These are phyloP conservation scores for Rutpela maculata DNA, from an alignment of 2,888 invertebrate genomes.

Conservation along the genomic window DNA sequence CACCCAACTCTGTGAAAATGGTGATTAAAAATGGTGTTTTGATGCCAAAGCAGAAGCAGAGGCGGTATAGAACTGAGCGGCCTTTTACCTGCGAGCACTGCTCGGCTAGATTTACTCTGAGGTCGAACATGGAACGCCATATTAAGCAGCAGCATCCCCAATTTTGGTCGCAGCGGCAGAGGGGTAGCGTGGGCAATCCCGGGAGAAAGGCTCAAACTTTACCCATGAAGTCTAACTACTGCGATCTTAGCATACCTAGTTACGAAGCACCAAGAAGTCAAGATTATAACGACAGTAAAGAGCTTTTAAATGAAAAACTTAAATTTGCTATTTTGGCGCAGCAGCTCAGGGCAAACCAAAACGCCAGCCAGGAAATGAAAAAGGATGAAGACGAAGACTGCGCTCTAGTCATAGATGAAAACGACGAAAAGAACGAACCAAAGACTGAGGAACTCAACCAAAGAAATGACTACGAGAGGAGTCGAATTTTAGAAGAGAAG, in stretches of 20 bases:
- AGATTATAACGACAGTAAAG: conserved; percentile 65
- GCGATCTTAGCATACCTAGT: conserved; percentile 67
- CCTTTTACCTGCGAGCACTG: conserved; percentile 95
- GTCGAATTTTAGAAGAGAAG: conserved; percentile 65
- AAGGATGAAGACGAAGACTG: conserved; percentile 80
- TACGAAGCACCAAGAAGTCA: conserved; percentile 67
- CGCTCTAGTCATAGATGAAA: conserved; percentile 82
- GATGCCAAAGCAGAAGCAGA: conserved; percentile 94
- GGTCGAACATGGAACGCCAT: conserved; percentile 97
- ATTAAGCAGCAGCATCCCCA: conserved; percentile 96
- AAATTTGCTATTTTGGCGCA: conserved; percentile 88
- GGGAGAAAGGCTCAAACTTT: conserved; percentile 74
- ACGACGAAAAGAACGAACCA: conserved; percentile 70
- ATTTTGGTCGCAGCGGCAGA: conserved; percentile 88
- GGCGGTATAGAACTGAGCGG: conserved; percentile 91
- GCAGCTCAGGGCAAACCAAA: conserved; percentile 76
- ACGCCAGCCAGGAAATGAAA: conserved; percentile 69
- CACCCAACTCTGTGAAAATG: conserved; percentile 86
- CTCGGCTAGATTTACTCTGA: conserved; percentile 90
- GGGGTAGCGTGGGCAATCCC: conserved; percentile 76
- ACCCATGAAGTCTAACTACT: conserved; percentile 63
- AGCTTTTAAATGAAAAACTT: conserved; percentile 79
- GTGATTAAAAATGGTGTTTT: conserved; percentile 92
- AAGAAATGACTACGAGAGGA: conserved; percentile 57
- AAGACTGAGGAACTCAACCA: conserved; percentile 58